Conservation (phyloP, 2,797 vertebrate species). For the Perodicticus potto region DNA sequence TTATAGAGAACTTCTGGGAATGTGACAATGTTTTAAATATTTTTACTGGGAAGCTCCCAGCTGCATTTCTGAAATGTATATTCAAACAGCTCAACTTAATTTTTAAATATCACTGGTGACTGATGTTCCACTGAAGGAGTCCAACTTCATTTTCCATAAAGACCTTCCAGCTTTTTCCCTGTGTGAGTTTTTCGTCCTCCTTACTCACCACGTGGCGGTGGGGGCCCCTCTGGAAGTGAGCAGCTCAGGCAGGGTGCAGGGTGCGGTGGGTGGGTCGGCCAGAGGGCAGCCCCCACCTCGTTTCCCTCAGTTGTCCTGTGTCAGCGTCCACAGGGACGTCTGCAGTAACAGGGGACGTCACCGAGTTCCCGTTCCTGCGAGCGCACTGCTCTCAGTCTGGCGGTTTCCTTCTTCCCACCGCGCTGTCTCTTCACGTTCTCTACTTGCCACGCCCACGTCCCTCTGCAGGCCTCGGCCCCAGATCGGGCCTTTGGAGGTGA, state of each 20-base stretch:
- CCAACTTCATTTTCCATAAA: slow-evolving; percentile 60
- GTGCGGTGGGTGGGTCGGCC: not conserved
- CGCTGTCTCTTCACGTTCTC: fast-evolving
- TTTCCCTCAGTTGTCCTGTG: too few species aligned
- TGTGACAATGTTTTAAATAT: not conserved
- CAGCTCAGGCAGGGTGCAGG: not conserved
- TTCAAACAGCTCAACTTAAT: not conserved
- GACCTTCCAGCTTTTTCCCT: not conserved
- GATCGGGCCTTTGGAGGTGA: too few species aligned
- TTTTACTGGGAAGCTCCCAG: not conserved
- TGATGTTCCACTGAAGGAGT: not conserved
- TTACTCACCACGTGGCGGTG: not conserved
- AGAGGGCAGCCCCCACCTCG: not conserved
- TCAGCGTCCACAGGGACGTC: fast-evolving
- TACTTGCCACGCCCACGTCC: fast-evolving
- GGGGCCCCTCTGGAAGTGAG: not conserved
- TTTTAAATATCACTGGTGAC: slow-evolving; percentile 52
- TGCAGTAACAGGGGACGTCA: fast-evolving
- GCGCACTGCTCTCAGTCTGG: fast-evolving
- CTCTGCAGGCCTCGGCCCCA: fast-evolving
- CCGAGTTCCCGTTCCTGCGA: fast-evolving
- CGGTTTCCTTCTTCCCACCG: fast-evolving
- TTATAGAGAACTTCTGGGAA: slow-evolving; percentile 18
- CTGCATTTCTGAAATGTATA: slow-evolving; percentile 22
- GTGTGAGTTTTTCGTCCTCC: not conserved